Conservation (phyloP, 2,797 vertebrate genomes). For the Paedocypris micromegethes region DNA sequence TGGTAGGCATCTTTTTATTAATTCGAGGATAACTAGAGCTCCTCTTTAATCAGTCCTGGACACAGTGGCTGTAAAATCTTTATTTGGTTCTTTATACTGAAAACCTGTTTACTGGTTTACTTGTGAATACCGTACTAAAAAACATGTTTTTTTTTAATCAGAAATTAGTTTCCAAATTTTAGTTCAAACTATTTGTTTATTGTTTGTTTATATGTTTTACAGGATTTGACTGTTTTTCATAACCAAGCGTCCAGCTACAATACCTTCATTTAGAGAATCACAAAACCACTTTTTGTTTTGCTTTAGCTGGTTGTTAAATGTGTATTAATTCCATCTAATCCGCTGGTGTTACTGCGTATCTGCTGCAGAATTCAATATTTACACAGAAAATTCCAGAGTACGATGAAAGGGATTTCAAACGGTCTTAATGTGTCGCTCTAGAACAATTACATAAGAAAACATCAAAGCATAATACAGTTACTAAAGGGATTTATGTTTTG, state of each 20-base stretch:
- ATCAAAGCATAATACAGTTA: neutral
- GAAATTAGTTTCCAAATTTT: neutral
- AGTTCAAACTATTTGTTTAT: neutral
- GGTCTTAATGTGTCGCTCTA: neutral
- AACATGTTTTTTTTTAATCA: no score
- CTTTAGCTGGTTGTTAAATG: conserved; percentile 4
- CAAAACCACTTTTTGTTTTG: neutral
- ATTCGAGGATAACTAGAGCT: no score
- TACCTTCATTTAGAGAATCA: conserved; percentile 11
- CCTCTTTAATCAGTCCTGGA: no score
- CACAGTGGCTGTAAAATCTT: no score
- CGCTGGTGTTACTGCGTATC: conserved; percentile 7
- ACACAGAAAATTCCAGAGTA: conserved; percentile 1
- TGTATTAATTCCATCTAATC: conserved; percentile 7
- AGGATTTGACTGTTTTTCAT: neutral
- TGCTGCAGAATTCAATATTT: conserved; percentile 7
- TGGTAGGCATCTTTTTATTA: no score
- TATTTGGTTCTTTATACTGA: no score
- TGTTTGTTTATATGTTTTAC: conserved; percentile 3
- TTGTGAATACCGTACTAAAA: no score
- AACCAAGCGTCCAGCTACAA: neutral
- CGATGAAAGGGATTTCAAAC: conserved; percentile 13
- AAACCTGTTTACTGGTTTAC: no score
- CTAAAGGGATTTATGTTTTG: no score
- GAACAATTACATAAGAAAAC: conserved; percentile 24